Percentiles rank a stretch among this genome's conserved stretches.
These are phyloP conservation scores for Dendrolimus kikuchii DNA, from an alignment of 1,140 invertebrate genomes.

Conservation along the genomic window DNA sequence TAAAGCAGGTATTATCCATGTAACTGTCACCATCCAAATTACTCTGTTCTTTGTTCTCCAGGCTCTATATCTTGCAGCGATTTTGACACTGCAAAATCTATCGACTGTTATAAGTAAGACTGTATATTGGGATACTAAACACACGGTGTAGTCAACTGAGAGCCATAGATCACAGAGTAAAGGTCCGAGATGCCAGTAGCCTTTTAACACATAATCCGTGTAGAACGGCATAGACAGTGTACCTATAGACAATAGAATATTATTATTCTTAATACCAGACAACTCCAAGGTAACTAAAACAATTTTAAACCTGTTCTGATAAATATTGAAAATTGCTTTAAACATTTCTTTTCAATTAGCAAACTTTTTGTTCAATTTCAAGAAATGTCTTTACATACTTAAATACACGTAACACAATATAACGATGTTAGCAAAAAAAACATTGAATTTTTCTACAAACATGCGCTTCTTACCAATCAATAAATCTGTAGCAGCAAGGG, in stretches of 20 bases:
- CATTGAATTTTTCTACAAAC: background rate
- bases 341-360: no score
- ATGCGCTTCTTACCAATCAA: constrained; percentile 86
- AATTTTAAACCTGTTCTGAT: no score
- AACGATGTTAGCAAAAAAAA: background rate
- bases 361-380: no score
- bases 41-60: constrained; percentile 97
- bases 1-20: constrained; percentile 97
- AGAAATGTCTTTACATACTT: no score
- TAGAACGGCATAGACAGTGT: constrained; percentile 96
- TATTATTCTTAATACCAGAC: no score
- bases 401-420: background rate
- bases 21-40: constrained; percentile 95
- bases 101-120: constrained; percentile 99
- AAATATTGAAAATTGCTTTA: no score
- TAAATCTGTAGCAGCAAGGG: constrained; percentile 97
- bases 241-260: constrained; percentile 75
- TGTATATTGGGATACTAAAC: constrained; percentile 98
- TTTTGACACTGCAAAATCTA: constrained; percentile 99
- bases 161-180: constrained; percentile 98
- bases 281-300: no score
- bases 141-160: constrained; percentile 99
- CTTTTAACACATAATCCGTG: constrained; percentile 95
- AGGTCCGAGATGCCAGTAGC: constrained; percentile 97
- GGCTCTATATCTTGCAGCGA: constrained; percentile 96